These are phyloP conservation scores for Elephantulus edwardii DNA, from an alignment of 2,113 vertebrate species.

Conservation along the genomic window DNA sequence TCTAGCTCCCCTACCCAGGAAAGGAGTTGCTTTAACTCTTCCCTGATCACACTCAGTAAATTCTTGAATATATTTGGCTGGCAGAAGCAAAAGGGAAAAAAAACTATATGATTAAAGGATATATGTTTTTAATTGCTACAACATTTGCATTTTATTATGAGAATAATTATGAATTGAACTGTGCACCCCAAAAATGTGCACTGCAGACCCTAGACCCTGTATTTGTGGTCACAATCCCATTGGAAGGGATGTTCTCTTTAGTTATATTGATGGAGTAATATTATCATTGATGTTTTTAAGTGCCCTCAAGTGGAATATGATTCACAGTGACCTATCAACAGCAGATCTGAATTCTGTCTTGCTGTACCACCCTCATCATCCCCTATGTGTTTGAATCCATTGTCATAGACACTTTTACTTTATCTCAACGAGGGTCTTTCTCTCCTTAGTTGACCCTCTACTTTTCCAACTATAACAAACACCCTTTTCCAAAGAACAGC, in stretches of 20 bases:
- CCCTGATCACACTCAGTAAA: background rate
- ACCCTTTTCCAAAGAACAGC: too few species aligned
- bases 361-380: too few species aligned
- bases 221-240: background rate
- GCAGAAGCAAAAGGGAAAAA: conserved; percentile 27
- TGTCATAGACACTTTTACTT: too few species aligned
- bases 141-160: background rate
- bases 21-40: background rate
- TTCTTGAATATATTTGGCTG: conserved; percentile 9
- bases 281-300: too few species aligned
- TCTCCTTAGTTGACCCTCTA: too few species aligned
- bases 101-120: conserved; percentile 26
- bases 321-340: too few species aligned
- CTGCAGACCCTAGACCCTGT: background rate
- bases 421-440: too few species aligned
- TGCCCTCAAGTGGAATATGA: too few species aligned
- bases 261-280: background rate
- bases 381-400: too few species aligned
- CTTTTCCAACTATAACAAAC: too few species aligned
- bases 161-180: background rate
- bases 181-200: background rate
- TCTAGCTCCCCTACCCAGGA: background rate
- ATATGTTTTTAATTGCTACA: background rate
- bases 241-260: background rate
- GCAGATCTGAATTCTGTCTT: too few species aligned